Conservation (phyloP, 2,888 invertebrate genomes). For the Ptilodon capucinus region DNA sequence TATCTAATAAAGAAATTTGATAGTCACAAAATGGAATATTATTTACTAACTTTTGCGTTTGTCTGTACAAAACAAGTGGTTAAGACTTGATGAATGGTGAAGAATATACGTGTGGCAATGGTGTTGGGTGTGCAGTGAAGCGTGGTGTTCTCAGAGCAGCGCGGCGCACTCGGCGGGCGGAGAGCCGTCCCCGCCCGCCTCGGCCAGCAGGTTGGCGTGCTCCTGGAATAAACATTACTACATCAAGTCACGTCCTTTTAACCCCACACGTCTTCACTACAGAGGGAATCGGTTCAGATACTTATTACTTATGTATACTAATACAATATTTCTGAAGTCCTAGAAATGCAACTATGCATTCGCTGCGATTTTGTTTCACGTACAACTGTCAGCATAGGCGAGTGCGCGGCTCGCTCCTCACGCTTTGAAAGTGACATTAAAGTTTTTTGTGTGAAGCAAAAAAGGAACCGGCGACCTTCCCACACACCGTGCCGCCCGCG, state of each 20-base stretch:
- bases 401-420: background rate
- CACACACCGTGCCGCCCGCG: background rate
- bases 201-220: slow-evolving; percentile 52
- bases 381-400: no score
- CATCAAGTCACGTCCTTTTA: no score
- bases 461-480: slow-evolving; percentile 15
- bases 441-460: slow-evolving; percentile 4
- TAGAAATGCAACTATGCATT: no score
- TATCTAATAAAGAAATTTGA: no score
- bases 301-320: no score
- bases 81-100: background rate
- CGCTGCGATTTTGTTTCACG: no score
- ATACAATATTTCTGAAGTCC: no score
- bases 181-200: slow-evolving; percentile 29
- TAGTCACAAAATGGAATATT: no score
- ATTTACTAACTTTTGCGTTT: background rate
- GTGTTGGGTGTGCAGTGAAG: background rate
- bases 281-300: no score
- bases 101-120: background rate
- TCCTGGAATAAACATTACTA: slow-evolving; percentile 35
- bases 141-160: slow-evolving; percentile 42
- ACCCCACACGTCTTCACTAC: no score
- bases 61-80: background rate
- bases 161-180: slow-evolving; percentile 59
- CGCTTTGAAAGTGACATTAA: background rate